Evolutionary conservation across 1,140 invertebrate species (phyloP).

Genomic region (Aphis gossypii): DNA sequence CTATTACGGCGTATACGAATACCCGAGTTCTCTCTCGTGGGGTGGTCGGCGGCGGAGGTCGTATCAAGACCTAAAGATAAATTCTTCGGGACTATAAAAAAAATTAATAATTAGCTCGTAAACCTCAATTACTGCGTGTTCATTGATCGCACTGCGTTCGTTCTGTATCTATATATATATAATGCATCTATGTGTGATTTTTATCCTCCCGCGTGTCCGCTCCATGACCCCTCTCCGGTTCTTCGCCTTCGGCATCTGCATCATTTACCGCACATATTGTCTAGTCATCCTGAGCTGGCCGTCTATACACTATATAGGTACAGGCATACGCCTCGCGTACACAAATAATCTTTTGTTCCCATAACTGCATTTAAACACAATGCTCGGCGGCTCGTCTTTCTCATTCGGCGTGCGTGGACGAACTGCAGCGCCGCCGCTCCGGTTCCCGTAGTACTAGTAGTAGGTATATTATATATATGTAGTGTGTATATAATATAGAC

Average conservation of each 20-base stretch:
- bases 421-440: constrained; percentile 33
- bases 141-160: constrained; percentile 28
- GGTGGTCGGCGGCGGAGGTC: background rate
- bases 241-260: background rate
- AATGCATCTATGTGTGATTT: constrained; percentile 14
- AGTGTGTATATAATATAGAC: background rate
- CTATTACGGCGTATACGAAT: background rate
- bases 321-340: background rate
- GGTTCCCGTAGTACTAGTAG: constrained; percentile 30
- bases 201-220: background rate
- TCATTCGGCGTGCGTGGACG: constrained; percentile 31
- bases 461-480: background rate
- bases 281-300: constrained; percentile 33
- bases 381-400: constrained; percentile 45
- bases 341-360: constrained; percentile 58
- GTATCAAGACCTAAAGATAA: constrained; percentile 17
- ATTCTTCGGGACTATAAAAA: constrained; percentile 18
- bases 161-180: background rate
- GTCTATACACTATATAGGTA: background rate
- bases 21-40: background rate
- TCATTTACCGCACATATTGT: constrained; percentile 50
- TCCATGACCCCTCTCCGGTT: background rate
- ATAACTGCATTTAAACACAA: constrained; percentile 58
- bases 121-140: constrained; percentile 38
- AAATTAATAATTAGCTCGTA: constrained; percentile 48